Percentiles rank a stretch among this genome's conserved stretches.
Evolutionary conservation across 2,888 invertebrate species (phyloP).

Genomic region (Cephus nigrinus): DNA sequence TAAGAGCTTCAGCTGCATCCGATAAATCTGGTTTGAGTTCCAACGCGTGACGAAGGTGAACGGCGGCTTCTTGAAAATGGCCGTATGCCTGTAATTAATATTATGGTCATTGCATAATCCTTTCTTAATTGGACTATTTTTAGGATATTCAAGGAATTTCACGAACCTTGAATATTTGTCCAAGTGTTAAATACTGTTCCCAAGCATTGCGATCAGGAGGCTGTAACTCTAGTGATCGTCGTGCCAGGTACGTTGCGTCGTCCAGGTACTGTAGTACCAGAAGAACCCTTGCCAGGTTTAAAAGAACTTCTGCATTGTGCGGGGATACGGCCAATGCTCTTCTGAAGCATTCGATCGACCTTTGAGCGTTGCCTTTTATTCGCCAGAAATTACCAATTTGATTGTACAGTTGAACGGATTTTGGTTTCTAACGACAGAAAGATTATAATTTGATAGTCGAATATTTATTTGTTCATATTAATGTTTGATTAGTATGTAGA

Average conservation of each 20-base stretch:
- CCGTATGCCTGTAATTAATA: constrained; percentile 75
- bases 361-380: constrained; percentile 87
- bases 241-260: constrained; percentile 88
- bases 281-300: constrained; percentile 86
- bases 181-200: constrained; percentile 92
- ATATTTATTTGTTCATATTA: neutral
- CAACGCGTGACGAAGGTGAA: constrained; percentile 84
- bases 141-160: neutral
- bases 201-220: constrained; percentile 88
- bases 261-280: constrained; percentile 90
- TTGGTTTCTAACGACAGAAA: constrained; percentile 73
- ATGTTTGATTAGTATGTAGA: neutral
- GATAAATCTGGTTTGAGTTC: constrained; percentile 88
- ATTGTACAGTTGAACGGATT: constrained; percentile 86
- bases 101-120: neutral
- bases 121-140: neutral
- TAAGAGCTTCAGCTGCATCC: constrained; percentile 81
- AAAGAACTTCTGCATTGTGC: constrained; percentile 86
- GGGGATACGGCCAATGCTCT: constrained; percentile 87
- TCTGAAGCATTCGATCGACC: constrained; percentile 90
- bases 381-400: constrained; percentile 94
- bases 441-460: neutral
- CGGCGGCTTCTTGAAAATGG: constrained; percentile 87
- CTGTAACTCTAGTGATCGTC: constrained; percentile 85
- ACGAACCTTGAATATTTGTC: constrained; percentile 83